Conservation (phyloP, 2,113 vertebrate genomes). For the Lutjanus erythropterus region DNA sequence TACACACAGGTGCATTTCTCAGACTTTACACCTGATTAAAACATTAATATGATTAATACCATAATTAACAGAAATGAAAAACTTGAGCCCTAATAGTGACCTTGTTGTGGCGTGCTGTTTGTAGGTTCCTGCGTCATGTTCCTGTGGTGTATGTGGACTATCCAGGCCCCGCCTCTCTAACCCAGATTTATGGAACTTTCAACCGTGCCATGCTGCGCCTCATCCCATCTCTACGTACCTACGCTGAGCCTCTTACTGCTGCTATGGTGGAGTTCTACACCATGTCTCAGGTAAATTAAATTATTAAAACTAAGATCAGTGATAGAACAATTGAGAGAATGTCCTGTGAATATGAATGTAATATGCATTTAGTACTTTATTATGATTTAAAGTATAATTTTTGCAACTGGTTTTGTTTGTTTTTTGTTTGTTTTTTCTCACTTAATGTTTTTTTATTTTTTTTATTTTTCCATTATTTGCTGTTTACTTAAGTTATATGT, state of each 20-base stretch:
- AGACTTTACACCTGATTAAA: background rate
- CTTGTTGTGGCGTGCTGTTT: constrained; percentile 2
- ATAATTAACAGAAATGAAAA: background rate
- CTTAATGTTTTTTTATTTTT: too few species aligned
- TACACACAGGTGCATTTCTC: constrained; percentile 89
- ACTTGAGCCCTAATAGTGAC: background rate
- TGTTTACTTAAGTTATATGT: too few species aligned
- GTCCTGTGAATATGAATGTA: too few species aligned
- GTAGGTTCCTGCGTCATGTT: constrained; percentile 95
- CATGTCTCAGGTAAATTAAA: constrained; percentile 99
- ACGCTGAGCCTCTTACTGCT: constrained; percentile 96
- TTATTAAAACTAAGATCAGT: too few species aligned
- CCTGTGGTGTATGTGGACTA: constrained; percentile 99
- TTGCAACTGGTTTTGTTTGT: too few species aligned
- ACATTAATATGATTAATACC: background rate
- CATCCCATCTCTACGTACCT: constrained; percentile 95
- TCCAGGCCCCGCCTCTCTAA: constrained; percentile 96
- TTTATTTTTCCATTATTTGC: too few species aligned
- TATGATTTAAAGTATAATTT: too few species aligned
- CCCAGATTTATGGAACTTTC: constrained; percentile 99
- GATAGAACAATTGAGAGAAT: too few species aligned
- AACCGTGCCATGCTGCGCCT: constrained; percentile 98
- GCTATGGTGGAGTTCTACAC: constrained; percentile 99
- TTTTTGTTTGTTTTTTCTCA: too few species aligned
- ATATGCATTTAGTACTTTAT: too few species aligned